Conservation (phyloP, 2,113 vertebrate genomes). For the Periophthalmodon schlosseri region DNA sequence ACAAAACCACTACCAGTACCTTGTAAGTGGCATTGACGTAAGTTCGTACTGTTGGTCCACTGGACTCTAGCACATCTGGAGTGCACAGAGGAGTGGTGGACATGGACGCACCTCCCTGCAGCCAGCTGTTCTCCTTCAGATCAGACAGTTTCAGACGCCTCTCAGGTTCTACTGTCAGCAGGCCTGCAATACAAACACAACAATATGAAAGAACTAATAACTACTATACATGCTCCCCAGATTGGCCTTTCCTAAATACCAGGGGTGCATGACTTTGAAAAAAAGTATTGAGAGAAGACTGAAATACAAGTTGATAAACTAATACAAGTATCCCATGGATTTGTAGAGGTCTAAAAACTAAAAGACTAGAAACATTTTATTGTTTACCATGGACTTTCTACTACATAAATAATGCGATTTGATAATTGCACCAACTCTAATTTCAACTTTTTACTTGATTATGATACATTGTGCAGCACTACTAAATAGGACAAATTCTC, state of each 20-base stretch:
- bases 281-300: too few relatives aligned
- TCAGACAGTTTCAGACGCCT: conserved; percentile 85
- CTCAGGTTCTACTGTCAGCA: conserved; percentile 87
- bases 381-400: too few relatives aligned
- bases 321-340: too few relatives aligned
- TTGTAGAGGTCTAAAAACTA: too few relatives aligned
- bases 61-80: conserved; percentile 88
- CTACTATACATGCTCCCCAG: not conserved
- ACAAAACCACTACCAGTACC: conserved; percentile 61
- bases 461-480: too few relatives aligned
- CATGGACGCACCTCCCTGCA: conserved; percentile 84
- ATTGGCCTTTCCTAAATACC: too few relatives aligned
- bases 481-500: not conserved
- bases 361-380: too few relatives aligned
- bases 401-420: too few relatives aligned
- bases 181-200: conserved; percentile 66
- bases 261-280: too few relatives aligned
- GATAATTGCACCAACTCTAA: too few relatives aligned
- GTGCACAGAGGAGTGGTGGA: conserved; percentile 90
- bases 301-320: too few relatives aligned
- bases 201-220: not conserved
- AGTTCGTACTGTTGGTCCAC: conserved; percentile 84
- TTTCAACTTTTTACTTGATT: too few relatives aligned
- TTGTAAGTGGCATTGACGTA: conserved; percentile 90
- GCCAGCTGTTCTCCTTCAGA: conserved; percentile 86